Conservation (phyloP, 2,888 invertebrate genomes). For the Geophilus truncorum region DNA sequence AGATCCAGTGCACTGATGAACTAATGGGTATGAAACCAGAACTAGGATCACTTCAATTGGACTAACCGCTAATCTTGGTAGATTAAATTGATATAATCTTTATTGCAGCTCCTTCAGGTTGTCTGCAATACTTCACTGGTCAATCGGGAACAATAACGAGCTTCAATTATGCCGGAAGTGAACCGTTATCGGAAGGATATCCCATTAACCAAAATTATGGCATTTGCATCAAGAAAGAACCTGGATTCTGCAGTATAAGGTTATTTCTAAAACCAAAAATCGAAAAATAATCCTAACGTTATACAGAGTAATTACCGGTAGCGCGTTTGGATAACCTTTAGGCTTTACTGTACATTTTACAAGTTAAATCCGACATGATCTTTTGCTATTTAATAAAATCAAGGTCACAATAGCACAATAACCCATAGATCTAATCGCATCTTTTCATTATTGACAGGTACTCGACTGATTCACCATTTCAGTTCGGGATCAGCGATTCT, state of each 20-base stretch:
- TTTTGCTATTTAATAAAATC: background rate
- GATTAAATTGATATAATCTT: background rate
- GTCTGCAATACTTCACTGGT: slow-evolving; percentile 27
- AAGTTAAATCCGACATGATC: background rate
- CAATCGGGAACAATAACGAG: slow-evolving; percentile 18
- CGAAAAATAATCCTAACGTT: too few species aligned
- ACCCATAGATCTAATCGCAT: background rate
- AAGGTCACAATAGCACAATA: background rate
- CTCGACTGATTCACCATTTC: slow-evolving; percentile 4
- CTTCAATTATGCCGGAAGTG: slow-evolving; percentile 22
- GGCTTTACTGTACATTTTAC: too few species aligned
- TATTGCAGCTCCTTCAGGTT: slow-evolving; percentile 29
- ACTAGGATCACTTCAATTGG: background rate
- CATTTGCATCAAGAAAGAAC: slow-evolving; percentile 61
- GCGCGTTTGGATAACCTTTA: too few species aligned
- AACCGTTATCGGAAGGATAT: slow-evolving; percentile 29
- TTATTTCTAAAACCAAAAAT: too few species aligned
- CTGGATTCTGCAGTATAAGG: slow-evolving; percentile 62
- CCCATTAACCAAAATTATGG: slow-evolving; percentile 64
- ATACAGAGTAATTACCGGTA: too few species aligned
- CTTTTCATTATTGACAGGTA: background rate
- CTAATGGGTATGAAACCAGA: background rate
- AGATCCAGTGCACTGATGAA: background rate
- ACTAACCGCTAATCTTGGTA: background rate
- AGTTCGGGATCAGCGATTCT: slow-evolving; percentile 25